Evolutionary conservation across 2,113 vertebrate genomes (phyloP).

Genomic region (Chionis minor): DNA sequence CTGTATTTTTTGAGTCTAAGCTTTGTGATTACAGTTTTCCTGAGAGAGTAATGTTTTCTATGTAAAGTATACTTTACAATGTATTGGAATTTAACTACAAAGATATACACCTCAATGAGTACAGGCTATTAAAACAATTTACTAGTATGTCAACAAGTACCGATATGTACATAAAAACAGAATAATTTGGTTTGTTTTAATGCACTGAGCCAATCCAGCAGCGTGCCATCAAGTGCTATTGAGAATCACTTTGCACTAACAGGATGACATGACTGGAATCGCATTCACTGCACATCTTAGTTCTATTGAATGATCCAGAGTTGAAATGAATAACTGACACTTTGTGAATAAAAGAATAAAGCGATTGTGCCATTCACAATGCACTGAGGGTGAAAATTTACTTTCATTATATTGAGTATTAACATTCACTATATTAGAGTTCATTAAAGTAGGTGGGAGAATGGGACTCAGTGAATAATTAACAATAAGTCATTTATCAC

Average conservation of each 20-base stretch:
- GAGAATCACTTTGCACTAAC: constrained; percentile 62
- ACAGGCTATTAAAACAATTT: constrained; percentile 71
- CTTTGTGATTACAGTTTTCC: constrained; percentile 59
- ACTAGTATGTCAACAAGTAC: constrained; percentile 64
- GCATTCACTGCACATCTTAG: constrained; percentile 25
- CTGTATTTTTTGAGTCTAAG: constrained; percentile 42
- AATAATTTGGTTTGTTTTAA: constrained; percentile 64
- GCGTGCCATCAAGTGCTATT: constrained; percentile 37
- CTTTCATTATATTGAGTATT: constrained; percentile 4
- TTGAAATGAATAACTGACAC: constrained; percentile 53
- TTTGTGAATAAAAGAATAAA: constrained; percentile 51
- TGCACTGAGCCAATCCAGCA: constrained; percentile 32
- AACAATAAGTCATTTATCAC: constrained; percentile 33
- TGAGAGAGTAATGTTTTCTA: constrained; percentile 55
- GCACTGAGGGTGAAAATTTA: not conserved
- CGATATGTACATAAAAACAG: constrained; percentile 55
- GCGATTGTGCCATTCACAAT: not conserved
- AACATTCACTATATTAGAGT: not conserved
- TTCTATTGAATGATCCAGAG: constrained; percentile 38
- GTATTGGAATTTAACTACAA: constrained; percentile 66
- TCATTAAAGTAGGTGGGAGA: constrained; percentile 20
- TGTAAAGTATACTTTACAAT: constrained; percentile 55
- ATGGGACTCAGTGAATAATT: constrained; percentile 21
- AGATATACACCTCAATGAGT: constrained; percentile 69
- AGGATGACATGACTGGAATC: constrained; percentile 61